Evolutionary conservation across 1,140 invertebrate species (phyloP).

Genomic region (Varroa destructor): DNA sequence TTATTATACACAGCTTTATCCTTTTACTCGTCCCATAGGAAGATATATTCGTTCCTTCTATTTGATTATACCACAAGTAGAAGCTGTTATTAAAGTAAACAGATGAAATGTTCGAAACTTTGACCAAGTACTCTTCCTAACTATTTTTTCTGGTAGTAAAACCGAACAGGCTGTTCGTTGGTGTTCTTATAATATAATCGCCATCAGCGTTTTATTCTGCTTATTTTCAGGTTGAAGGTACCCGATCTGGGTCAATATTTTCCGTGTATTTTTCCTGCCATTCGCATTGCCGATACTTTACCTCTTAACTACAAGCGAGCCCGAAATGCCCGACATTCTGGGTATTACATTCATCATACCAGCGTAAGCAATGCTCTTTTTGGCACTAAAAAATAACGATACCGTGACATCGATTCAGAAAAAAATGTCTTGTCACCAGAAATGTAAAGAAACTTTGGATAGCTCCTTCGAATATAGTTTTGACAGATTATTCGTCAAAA

Average conservation of each 20-base stretch:
- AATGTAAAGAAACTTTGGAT: not conserved
- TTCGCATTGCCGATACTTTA: not conserved
- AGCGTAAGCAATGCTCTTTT: not conserved
- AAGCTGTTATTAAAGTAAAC: too few relatives aligned
- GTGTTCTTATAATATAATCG: too few relatives aligned
- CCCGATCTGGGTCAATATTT: slow-evolving; percentile 9
- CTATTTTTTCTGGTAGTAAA: too few relatives aligned
- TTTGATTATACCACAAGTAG: too few relatives aligned
- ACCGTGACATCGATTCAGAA: not conserved
- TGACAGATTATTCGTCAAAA: too few relatives aligned
- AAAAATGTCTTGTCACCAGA: not conserved
- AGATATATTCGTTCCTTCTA: too few relatives aligned
- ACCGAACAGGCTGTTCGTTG: too few relatives aligned
- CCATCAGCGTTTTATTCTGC: not conserved
- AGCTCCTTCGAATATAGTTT: too few relatives aligned
- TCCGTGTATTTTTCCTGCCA: slow-evolving; percentile 5
- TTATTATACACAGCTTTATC: too few relatives aligned
- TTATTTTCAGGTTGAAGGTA: not conserved
- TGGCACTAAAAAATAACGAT: not conserved
- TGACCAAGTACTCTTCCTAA: too few relatives aligned
- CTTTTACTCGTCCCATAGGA: too few relatives aligned
- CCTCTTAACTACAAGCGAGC: not conserved
- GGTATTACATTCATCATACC: not conserved
- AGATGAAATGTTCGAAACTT: too few relatives aligned
- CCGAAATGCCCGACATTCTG: not conserved